Base-by-base conservation (phyloP, 2,113 vertebrate species). In the Calypte anna region DNA sequence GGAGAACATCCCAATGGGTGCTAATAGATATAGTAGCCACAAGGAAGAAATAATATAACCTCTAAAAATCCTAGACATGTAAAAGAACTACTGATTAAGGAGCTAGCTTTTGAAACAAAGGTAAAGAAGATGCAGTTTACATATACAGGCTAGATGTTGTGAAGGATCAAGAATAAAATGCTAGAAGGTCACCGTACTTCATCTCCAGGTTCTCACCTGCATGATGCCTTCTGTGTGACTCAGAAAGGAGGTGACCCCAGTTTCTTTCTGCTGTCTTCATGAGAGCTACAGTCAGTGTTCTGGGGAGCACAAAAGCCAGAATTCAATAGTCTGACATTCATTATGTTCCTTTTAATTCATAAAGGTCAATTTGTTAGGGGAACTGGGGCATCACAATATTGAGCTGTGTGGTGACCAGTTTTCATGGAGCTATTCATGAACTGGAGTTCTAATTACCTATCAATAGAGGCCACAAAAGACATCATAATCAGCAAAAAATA, bases 241-340 rank as follows among this genome's bases (percentile, higher is more conserved):
- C 0, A 0, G 44, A 50, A 62, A 36, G 44, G 22, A 66, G 75
- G 3, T 4, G 9, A 38, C 14, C 1, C 2, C 18, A 9, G 27
- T 31, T 12, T 4, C 28, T 48, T 53, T 67, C 62, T 43, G 10
- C 16, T 82, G 3, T 53, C 46, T 76, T 76, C 28, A 4, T 28
- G 6, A 43, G 3, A 74, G 18, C 28, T 77, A 20, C 31, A 33
- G 25, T 5, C 30, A 59, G 16, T 51, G 38, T 27, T 68, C 50
- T 64, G 55, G 46, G 74, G 44, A 80, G 13, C 36, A 50, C 25
- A 27, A 61, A 72, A 90, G 11, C 7, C 50, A 86, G 85, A 82
- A 6, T 9, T 40, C 18, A 11, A 1, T 5, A 61, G 6, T 53
- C 24, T 93, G 17, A 14, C 7, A 30, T 84, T 78, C 36, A 13